Conservation (phyloP, 1,140 invertebrate species). For the Atta texana region DNA sequence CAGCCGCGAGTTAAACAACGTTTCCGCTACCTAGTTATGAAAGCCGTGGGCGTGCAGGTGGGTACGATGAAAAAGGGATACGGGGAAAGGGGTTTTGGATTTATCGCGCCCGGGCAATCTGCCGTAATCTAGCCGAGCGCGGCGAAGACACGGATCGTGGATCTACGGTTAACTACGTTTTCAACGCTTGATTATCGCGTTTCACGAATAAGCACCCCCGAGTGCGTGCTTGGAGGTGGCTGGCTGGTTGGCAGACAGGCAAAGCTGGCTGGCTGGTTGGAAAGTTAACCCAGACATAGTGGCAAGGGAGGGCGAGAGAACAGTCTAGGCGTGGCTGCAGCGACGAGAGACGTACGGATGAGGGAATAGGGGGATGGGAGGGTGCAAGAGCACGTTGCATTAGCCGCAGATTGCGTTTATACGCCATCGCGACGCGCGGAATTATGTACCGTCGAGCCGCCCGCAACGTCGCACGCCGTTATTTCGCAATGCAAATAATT, state of each 20-base stretch:
- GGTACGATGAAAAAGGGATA: background rate
- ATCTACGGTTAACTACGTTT: conserved; percentile 70
- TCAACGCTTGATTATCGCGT: conserved; percentile 76
- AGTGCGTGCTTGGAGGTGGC: conserved; percentile 58
- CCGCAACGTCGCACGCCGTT: conserved; percentile 49
- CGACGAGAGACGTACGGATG: background rate
- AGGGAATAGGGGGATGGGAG: conserved; percentile 12
- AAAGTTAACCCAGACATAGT: conserved; percentile 58
- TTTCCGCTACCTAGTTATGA: conserved; percentile 17
- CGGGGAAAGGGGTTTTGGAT: background rate
- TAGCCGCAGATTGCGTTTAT: conserved; percentile 73
- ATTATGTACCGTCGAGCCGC: conserved; percentile 68
- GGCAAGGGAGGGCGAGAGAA: conserved; percentile 38
- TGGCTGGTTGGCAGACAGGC: conserved; percentile 24
- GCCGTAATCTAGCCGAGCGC: conserved; percentile 39
- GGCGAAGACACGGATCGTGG: conserved; percentile 41
- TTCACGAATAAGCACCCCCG: conserved; percentile 73
- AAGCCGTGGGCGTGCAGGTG: conserved; percentile 1
- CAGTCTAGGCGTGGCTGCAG: conserved; percentile 56
- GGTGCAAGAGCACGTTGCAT: conserved; percentile 57
- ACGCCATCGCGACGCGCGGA: conserved; percentile 63
- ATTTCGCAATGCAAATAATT: conserved; percentile 68
- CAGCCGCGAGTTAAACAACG: conserved; percentile 26
- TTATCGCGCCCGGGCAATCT: conserved; percentile 52
- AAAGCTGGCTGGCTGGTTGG: conserved; percentile 44